phyloP scores from a whole-genome alignment of 2,888 invertebrate species.

The Trissonchulus latispiculum region DNA sequence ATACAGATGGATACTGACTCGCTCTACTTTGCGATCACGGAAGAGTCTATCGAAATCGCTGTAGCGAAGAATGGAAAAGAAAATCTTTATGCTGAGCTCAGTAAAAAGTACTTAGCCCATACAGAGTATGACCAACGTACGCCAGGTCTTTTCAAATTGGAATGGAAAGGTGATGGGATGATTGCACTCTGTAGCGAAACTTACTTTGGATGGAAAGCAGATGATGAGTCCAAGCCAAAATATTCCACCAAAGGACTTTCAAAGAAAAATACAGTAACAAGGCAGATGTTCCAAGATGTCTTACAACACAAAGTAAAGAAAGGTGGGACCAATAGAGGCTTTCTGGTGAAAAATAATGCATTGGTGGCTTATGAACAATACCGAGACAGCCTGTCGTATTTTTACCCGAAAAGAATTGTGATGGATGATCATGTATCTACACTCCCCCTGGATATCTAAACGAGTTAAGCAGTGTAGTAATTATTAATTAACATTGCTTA shows the following conservation, averaged over 20 bases:
- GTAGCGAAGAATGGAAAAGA: no score
- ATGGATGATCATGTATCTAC: not conserved
- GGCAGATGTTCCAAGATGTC: not conserved
- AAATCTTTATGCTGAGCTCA: not conserved
- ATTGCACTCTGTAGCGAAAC: not conserved
- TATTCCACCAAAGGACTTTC: not conserved
- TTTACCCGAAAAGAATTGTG: conserved; percentile 10
- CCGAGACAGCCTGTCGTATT: not conserved
- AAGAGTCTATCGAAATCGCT: not conserved
- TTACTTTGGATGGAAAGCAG: not conserved
- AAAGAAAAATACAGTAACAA: not conserved
- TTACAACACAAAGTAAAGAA: not conserved
- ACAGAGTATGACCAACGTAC: not conserved
- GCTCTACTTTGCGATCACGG: not conserved
- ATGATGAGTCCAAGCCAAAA: not conserved
- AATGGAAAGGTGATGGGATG: not conserved
- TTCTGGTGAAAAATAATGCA: not conserved
- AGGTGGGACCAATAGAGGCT: conserved; percentile 1
- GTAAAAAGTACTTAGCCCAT: not conserved
- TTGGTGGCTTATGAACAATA: conserved; percentile 3
- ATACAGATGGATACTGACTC: not conserved
- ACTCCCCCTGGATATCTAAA: no score
- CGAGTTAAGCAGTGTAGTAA: no score
- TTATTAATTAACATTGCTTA: no score
- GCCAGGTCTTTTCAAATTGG: not conserved